These are phyloP conservation scores for Sitobion miscanthi DNA, from an alignment of 1,140 invertebrate genomes.

Conservation along the genomic window DNA sequence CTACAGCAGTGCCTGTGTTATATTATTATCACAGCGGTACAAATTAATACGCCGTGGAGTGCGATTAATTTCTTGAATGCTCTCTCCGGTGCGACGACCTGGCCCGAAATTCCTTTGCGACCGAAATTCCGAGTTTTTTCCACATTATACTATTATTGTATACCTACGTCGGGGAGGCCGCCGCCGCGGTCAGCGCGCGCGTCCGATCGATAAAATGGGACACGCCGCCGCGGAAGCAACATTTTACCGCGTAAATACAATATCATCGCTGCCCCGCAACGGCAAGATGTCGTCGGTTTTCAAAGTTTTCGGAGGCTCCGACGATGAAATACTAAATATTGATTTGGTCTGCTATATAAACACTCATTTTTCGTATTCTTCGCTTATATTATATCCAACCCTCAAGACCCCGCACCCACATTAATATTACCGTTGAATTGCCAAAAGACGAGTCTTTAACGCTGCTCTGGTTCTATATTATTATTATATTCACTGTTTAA, in stretches of 20 bases:
- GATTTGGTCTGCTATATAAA: not conserved
- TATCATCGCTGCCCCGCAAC: not conserved
- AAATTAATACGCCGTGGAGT: not conserved
- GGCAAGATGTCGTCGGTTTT: not conserved
- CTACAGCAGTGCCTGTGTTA: no score
- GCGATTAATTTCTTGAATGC: not conserved
- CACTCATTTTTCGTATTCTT: not conserved
- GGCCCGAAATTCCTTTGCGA: not conserved
- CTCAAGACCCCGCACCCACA: not conserved
- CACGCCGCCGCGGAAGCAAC: not conserved
- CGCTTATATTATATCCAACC: not conserved
- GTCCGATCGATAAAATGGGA: slow-evolving; percentile 4
- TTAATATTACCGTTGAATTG: not conserved
- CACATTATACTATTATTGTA: not conserved
- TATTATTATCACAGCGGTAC: no score
- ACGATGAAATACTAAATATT: not conserved
- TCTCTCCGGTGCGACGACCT: not conserved
- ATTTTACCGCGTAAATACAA: slow-evolving; percentile 1
- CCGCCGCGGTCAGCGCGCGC: not conserved
- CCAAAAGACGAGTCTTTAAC: not conserved
- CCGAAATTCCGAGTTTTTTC: not conserved
- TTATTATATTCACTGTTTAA: not conserved
- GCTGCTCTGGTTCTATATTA: not conserved
- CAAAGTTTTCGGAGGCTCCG: not conserved
- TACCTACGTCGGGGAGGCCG: not conserved